Conservation (phyloP, 2,113 vertebrate species). For the Actenoides hombroni region DNA sequence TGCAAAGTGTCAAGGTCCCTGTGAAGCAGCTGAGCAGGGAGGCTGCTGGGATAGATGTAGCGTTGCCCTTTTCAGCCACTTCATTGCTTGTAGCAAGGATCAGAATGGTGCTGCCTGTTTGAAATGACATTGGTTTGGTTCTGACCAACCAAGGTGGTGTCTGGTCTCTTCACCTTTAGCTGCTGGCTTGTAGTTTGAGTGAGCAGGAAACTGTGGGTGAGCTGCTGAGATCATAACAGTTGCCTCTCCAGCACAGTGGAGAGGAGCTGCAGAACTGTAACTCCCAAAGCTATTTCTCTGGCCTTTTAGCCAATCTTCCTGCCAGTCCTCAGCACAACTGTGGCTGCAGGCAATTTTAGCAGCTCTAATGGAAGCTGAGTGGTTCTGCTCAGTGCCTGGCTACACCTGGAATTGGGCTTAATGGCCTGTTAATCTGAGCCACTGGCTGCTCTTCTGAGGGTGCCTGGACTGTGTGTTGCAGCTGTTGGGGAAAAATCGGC, state of each 20-base stretch:
- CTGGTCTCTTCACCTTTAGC: not conserved
- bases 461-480: not conserved
- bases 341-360: not conserved
- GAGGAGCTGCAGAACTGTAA: not conserved
- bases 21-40: not conserved
- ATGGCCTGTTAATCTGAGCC: not conserved
- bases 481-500: not conserved
- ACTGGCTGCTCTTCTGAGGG: accelerated
- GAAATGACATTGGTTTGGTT: not conserved
- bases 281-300: not conserved
- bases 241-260: not conserved
- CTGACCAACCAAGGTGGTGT: not conserved
- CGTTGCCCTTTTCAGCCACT: not conserved
- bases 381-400: not conserved
- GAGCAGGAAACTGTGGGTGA: not conserved
- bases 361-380: not conserved
- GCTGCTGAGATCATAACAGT: not conserved
- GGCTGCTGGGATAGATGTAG: not conserved
- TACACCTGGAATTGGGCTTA: not conserved
- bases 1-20: not conserved
- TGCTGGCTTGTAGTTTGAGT: not conserved
- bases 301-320: not conserved
- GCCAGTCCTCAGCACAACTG: not conserved
- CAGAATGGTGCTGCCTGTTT: not conserved
- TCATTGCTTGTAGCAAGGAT: accelerated